Base-by-base conservation (phyloP, 2,797 vertebrate species). In the Capromys pilorides region DNA sequence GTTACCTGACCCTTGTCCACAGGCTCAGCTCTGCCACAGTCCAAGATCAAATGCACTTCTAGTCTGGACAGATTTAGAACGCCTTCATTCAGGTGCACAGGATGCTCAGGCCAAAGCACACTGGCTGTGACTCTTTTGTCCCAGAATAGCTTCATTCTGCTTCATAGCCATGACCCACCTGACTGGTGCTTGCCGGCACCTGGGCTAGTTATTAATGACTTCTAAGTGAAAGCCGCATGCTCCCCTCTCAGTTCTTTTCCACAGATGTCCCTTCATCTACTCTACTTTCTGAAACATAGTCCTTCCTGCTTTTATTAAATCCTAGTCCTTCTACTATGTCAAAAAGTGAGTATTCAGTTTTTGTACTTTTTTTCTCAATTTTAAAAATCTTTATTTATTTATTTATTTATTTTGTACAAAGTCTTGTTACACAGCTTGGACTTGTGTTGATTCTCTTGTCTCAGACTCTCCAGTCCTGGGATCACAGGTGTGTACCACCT, bases 61-160 rank as follows among this genome's bases (percentile, higher is more conserved):
- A 85, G 81, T 85, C n/a, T 79, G 84, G 77, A 95, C 64, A 95
- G 88, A 95, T 96, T 96, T 95, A 97, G 89, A 94, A 96, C 90
- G n/a, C 57, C 22, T 90, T 59, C 85, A 89, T 93, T 96, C 84
- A 67, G 16, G 93, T 87, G 5, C 62, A 81, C 26, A 59, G 12
- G 69, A 77, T 75, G 88, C 83, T 86, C 86, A 67, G 80, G 62
- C 71, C 75, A 88, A 91, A 57, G 67, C 39, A 88, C 2, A 28
- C 49, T n/a, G 79, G 7, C 51, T 62, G 14, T 16, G 61, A 83
- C 24, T 28, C 78, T 91, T 97, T 93, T 67, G 89, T 96, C 91
- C 66, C 73, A 87, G 54, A 94, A 95, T 94, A 89, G 41, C 54
- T 96, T 86, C 22, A 69, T 87, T 91, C 61, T 73, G 39, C 33